phyloP scores from a whole-genome alignment of 2,888 invertebrate genomes.

The Tetropium fuscum region DNA sequence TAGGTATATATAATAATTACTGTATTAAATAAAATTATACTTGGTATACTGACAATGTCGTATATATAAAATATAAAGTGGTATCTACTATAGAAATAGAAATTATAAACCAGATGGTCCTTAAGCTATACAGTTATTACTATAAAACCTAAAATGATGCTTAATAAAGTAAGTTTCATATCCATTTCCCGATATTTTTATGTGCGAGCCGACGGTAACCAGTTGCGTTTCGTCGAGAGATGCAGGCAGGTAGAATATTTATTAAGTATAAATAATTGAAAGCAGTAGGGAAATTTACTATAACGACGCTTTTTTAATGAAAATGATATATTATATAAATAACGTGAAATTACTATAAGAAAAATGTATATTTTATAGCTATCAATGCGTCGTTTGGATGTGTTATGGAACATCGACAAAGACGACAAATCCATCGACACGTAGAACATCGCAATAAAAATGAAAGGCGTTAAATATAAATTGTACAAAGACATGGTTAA shows the following conservation, averaged over 20 bases:
- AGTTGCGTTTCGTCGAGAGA: constrained; percentile 1
- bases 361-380: too few species aligned
- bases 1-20: constrained; percentile 9
- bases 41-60: neutral
- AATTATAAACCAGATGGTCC: constrained; percentile 40
- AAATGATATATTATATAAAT: too few species aligned
- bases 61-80: constrained; percentile 1
- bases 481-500: too few species aligned
- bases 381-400: too few species aligned
- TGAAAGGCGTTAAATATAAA: too few species aligned
- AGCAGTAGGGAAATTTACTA: too few species aligned
- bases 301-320: too few species aligned
- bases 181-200: constrained; percentile 35
- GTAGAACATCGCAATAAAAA: too few species aligned
- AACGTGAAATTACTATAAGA: too few species aligned
- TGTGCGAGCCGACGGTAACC: constrained; percentile 2
- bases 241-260: neutral
- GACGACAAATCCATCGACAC: too few species aligned
- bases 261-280: constrained; percentile 1
- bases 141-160: constrained; percentile 43
- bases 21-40: constrained; percentile 8
- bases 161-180: constrained; percentile 39
- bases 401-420: too few species aligned
- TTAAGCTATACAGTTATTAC: constrained; percentile 41
- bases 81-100: constrained; percentile 15